Evolutionary conservation across 2,113 vertebrate species (phyloP).

Genomic region (Apeltes quadracus): DNA sequence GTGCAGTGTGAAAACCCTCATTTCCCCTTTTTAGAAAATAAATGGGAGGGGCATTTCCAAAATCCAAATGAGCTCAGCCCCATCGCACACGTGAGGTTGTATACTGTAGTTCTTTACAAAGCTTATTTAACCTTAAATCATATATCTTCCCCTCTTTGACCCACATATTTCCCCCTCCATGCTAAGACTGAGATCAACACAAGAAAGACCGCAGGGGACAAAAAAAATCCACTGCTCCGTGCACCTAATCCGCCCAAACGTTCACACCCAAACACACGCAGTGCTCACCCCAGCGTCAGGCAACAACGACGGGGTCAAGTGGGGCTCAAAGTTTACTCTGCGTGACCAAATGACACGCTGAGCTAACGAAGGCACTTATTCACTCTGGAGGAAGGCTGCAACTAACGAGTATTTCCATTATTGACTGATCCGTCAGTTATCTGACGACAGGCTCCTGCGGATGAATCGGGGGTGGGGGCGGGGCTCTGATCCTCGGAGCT

Average conservation of each 20-base stretch:
- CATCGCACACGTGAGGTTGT: neutral
- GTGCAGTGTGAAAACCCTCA: conserved; percentile 21
- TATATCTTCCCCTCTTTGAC: neutral
- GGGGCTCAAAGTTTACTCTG: conserved; percentile 35
- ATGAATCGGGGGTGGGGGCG: conserved; percentile 4
- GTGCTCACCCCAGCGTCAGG: too few relatives aligned
- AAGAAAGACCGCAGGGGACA: conserved; percentile 39
- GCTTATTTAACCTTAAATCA: neutral
- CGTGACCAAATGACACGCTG: conserved; percentile 8
- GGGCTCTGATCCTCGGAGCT: neutral
- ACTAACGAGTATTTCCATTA: conserved; percentile 33
- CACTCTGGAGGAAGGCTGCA: conserved; percentile 12
- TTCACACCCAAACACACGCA: too few relatives aligned
- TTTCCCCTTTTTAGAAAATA: conserved; percentile 15
- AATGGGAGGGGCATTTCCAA: conserved; percentile 24
- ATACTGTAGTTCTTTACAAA: neutral
- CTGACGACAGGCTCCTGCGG: conserved; percentile 9
- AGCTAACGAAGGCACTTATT: conserved; percentile 10
- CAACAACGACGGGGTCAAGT: conserved; percentile 35
- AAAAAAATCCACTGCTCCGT: conserved; percentile 44
- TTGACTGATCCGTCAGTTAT: conserved; percentile 52
- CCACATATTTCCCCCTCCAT: neutral
- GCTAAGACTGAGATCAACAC: conserved; percentile 1
- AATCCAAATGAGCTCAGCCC: conserved; percentile 11
- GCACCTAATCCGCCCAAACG: conserved; percentile 42